These are phyloP conservation scores for Sebastes taczanowskii DNA, from an alignment of 2,797 vertebrate species.

Conservation along the genomic window DNA sequence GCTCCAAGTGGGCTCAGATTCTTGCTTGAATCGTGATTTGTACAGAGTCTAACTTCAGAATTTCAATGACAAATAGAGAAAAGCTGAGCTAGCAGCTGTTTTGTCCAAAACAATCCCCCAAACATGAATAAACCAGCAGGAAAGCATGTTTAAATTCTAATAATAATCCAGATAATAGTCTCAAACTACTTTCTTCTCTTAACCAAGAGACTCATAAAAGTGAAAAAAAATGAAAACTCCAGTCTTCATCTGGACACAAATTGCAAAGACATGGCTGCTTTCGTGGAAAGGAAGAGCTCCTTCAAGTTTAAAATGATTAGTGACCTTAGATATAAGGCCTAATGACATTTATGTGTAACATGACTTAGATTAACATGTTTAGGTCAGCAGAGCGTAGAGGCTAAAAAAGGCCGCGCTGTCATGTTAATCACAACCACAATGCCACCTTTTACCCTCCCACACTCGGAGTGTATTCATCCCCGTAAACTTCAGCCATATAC, in stretches of 20 bases:
- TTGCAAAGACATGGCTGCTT: constrained; percentile 43
- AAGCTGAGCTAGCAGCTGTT: neutral
- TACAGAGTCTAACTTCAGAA: neutral
- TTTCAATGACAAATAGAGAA: neutral
- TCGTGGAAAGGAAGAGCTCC: constrained; percentile 40
- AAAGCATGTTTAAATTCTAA: neutral
- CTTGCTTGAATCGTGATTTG: neutral
- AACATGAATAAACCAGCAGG: neutral
- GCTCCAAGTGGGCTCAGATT: neutral
- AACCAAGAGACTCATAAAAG: neutral
- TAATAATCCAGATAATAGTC: neutral
- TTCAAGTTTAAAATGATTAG: constrained; percentile 60
- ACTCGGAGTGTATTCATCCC: constrained; percentile 28
- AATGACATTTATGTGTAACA: constrained; percentile 75
- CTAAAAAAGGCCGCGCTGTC: constrained; percentile 32
- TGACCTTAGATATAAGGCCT: constrained; percentile 54
- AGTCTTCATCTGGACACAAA: constrained; percentile 42
- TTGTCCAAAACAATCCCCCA: neutral
- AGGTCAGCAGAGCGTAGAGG: constrained; percentile 38
- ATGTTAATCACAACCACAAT: constrained; percentile 59
- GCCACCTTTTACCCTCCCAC: constrained; percentile 53
- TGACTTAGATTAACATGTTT: constrained; percentile 76
- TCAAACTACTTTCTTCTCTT: neutral
- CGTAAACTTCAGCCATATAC: constrained; percentile 2
- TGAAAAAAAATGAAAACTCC: constrained; percentile 18